These are phyloP conservation scores for Yponomeuta evonymella DNA, from an alignment of 2,888 invertebrate species.

Conservation along the genomic window DNA sequence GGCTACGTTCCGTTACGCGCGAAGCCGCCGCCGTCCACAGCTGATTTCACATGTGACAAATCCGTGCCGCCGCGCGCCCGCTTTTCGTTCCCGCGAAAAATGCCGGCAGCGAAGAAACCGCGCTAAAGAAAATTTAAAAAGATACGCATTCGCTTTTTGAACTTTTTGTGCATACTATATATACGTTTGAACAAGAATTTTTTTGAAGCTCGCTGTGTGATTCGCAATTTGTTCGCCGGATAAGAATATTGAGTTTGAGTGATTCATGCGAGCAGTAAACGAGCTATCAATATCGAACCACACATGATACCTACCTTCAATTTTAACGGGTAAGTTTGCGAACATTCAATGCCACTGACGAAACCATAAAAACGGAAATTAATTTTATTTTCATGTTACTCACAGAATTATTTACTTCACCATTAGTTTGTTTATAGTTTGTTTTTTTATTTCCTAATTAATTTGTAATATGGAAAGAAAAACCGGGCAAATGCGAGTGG, in stretches of 20 bases:
- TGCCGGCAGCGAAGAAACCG: conserved; percentile 44
- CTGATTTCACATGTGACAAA: conserved; percentile 68
- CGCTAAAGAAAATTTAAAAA: conserved; percentile 13
- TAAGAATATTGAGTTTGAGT: conserved; percentile 6
- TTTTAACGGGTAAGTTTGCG: conserved; percentile 7
- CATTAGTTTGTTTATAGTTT: no score
- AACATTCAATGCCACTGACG: no score
- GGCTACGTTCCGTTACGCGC: conserved; percentile 39
- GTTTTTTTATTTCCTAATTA: no score
- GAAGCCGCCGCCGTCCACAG: conserved; percentile 45
- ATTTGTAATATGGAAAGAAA: no score
- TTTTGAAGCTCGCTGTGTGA: neutral
- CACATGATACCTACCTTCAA: neutral
- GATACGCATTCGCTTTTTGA: neutral
- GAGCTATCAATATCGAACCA: conserved; percentile 11
- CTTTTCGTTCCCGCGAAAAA: conserved; percentile 37
- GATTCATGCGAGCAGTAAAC: conserved; percentile 16
- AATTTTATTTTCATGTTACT: no score
- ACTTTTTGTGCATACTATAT: neutral
- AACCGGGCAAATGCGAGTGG: no score
- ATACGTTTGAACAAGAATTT: neutral
- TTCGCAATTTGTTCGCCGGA: neutral
- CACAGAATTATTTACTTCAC: no score
- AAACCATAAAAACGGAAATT: no score
- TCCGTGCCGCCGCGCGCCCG: conserved; percentile 42